Base-by-base conservation (phyloP, 2,113 vertebrate species). In the Neotoma lepida region DNA sequence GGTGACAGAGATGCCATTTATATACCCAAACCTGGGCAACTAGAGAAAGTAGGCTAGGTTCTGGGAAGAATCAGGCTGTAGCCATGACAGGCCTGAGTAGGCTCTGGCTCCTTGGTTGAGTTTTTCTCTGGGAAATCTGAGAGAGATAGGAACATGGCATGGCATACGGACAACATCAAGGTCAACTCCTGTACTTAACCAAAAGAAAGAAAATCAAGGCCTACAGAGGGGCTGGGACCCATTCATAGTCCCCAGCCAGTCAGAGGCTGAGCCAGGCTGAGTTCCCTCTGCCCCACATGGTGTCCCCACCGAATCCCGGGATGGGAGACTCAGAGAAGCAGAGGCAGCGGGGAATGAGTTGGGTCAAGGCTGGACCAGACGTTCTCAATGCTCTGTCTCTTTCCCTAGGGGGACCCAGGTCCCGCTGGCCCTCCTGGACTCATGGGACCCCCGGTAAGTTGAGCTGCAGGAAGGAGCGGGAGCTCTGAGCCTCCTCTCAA, bases 381-480 rank as follows among this genome's bases (percentile, higher is more conserved):
- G 41, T 54, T 35, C 1, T 64, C 0, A 0, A 3, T 30, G 0
- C 82, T 30, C 28, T 35, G 30, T 90, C 68, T 97, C 78, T 96
- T 96, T 94, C 84, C 51, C 28, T 96, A 99, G 99, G 99, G 99
- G 82, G 99, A 99, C 58, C 84, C 97, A 0, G 99, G 99, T 3
- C 98, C 98, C 2, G 93, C 98, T 4, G 99, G 99, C 17, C 98
- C 98, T 13, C 98, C 98, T 9, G 99, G 99, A 95, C 98, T 98
- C 94, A 98, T 99, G 98, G 99, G 99, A 93, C 98, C 99, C 61
- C 99, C 99, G 70, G 99, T 99, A 98, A 98, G 98, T 97, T 92
- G 41, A 90, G 54, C 49, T 58, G 12, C 33, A n/a, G 54, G n/a
- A 41, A 86, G 12, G 89, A 68, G 6, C 9, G 74, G 74, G 35